Evolutionary conservation across 2,888 invertebrate genomes (phyloP), one percentile per base, ranked within the genome.

Genomic region (Phengaris arion): DNA sequence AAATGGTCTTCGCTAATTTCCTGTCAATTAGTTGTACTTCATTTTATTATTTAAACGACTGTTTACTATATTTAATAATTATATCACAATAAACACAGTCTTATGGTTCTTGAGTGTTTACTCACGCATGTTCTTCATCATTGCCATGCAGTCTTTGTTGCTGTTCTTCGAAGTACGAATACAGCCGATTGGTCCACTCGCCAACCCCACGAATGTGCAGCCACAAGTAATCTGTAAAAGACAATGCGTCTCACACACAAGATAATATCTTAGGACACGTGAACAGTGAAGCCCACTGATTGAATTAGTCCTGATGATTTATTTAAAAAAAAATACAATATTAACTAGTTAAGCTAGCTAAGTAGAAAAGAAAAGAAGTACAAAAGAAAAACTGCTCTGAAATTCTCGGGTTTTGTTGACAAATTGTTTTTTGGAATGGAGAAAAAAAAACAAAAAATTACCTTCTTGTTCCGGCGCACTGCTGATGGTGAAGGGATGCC

Each of bases 401-500:
- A 6, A 46, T 46, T 6, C 4, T 46, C 6, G 4, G 46, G 46
- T 1, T 46, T 46, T 6, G 10, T 64, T 48, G 68, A 45, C 45
- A 45, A 74, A 2, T 55, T 10, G 57, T 55, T 22, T 45, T 8
- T 1, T 46, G 22, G 22, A 22, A 22, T 22, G 22, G 22, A 3
- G 45, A 64, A 52, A 2, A 54, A 13, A 35, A 13, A 59, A n/a
- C n/a, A 35, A n/a, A 68, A 9, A 22, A n/a, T 46, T 15, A 96
- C 97, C 97, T 94, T 97, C 96, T 86, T 98, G 97, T 87, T 99
- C 98, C 0, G 99, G 99, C 8, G 98, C 98, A 82, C 98, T 98
- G 92, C 98, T 98, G 80, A 99, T 97, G 1, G 99, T 99, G 84
- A 99, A 98, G 0, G 99, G 98, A 94, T 99, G 99, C 98, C 98